phyloP scores from a whole-genome alignment of 2,113 vertebrate genomes.

The Vimba vimba region DNA sequence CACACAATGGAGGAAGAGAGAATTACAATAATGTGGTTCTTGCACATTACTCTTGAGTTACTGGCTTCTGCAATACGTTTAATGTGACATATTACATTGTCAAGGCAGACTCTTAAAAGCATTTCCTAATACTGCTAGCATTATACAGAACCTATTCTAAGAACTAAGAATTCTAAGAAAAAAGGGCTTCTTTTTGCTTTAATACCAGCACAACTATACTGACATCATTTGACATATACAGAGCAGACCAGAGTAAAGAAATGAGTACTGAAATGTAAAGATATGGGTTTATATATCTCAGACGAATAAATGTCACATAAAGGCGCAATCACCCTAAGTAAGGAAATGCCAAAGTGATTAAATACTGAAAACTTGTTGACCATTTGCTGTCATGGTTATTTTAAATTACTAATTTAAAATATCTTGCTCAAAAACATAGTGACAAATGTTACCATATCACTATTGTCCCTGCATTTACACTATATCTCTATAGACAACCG shows the following conservation, averaged over 20 bases:
- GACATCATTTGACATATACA: no score
- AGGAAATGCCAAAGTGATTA: neutral
- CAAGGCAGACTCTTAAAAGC: slow-evolving; percentile 30
- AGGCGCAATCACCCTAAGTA: neutral
- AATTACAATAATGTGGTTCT: slow-evolving; percentile 33
- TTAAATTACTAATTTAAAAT: neutral
- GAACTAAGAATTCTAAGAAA: neutral
- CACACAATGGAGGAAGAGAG: neutral
- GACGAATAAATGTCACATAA: neutral
- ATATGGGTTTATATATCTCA: no score
- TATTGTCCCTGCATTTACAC: neutral
- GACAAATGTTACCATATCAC: neutral
- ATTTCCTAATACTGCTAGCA: slow-evolving; percentile 35
- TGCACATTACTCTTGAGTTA: slow-evolving; percentile 44
- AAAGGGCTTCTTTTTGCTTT: neutral
- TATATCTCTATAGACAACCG: neutral
- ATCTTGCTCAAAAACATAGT: neutral
- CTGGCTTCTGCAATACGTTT: slow-evolving; percentile 38
- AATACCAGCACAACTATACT: no score
- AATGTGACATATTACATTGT: slow-evolving; percentile 24
- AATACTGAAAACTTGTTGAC: neutral
- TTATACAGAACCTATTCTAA: neutral
- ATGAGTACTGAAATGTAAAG: no score
- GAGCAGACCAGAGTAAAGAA: no score
- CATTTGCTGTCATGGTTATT: neutral